These are phyloP conservation scores for Leptinotarsa rubiginosa DNA, from an alignment of 2,888 invertebrate genomes.

Conservation along the genomic window DNA sequence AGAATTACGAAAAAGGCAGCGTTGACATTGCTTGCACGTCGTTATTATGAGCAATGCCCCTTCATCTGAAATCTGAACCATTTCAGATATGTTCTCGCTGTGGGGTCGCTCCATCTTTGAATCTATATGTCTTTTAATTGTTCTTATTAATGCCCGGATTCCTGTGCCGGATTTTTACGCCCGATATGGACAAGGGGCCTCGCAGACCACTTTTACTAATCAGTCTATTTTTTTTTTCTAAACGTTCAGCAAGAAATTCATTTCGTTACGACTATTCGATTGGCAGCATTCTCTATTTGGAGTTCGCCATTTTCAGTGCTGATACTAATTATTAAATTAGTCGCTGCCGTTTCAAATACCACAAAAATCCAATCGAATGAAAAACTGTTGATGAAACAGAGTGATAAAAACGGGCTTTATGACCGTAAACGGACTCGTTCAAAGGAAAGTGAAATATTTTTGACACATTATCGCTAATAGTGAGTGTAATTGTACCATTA, in stretches of 20 bases:
- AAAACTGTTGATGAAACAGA: slow-evolving; percentile 37
- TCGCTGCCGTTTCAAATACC: slow-evolving; percentile 34
- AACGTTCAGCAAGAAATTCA: slow-evolving; percentile 52
- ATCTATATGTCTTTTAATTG: slow-evolving; percentile 59
- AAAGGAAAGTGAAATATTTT: slow-evolving; percentile 43
- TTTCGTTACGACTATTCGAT: slow-evolving; percentile 49
- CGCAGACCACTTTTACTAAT: slow-evolving; percentile 49
- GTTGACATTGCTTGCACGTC: slow-evolving; percentile 63
- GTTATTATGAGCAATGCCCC: slow-evolving; percentile 64
- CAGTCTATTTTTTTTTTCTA: slow-evolving; percentile 46
- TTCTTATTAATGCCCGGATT: slow-evolving; percentile 60
- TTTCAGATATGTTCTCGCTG: slow-evolving; percentile 65
- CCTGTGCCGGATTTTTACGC: slow-evolving; percentile 57
- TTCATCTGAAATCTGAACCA: slow-evolving; percentile 66
- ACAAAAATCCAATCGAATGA: slow-evolving; percentile 24
- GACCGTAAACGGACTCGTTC: slow-evolving; percentile 35
- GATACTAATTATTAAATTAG: slow-evolving; percentile 47
- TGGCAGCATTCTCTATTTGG: slow-evolving; percentile 49
- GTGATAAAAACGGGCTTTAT: slow-evolving; percentile 36
- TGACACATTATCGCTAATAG: slow-evolving; percentile 41
- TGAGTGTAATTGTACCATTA: slow-evolving; percentile 38
- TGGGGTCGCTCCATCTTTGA: slow-evolving; percentile 63
- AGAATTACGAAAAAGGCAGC: slow-evolving; percentile 65
- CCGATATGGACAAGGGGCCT: slow-evolving; percentile 54
- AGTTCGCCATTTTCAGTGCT: slow-evolving; percentile 44